Evolutionary conservation across 2,113 vertebrate species (phyloP), one percentile per base, ranked within the genome.

Genomic region (Pedionomus torquatus): DNA sequence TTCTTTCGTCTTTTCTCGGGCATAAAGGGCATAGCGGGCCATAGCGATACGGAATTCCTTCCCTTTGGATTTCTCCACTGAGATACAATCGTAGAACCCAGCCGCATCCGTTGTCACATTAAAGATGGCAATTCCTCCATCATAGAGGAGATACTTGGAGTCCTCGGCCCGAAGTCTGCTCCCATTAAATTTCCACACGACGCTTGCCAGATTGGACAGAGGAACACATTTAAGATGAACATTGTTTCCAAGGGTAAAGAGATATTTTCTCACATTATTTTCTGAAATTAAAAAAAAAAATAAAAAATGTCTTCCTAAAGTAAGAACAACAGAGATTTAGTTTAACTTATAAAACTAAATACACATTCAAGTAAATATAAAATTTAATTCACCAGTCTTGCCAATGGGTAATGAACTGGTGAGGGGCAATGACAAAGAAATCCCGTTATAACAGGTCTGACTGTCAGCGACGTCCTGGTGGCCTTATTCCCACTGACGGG

Each of bases 191-290:
- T 46, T 84, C 98, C 98, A 98, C 51, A 61, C 43, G 9, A 97
- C 49, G 24, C 90, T 77, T 2, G 98, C 98, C 96, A 98, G 89
- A 88, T 98, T 98, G 10, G 97, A 98, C 89, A 97, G 92, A 37
- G 96, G 93, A 35, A 76, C 92, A 75, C 98, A 98, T 2, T 71
- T 78, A 61, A 98, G 96, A 57, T 80, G 90, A 60, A 97, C 80
- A 66, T 97, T 98, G 97, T 97, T 97, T 33, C 95, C 98, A 26
- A 93, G 91, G 43, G 93, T 66, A 17, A 98, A 95, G 18, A 44
- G 69, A 7, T 31, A 33, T 48, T 96, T 70, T 96, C 84, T 75
- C 89, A 87, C 81, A 1, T 94, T 78, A 4, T 89, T 96, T 61
- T 81, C 98, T 98, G 93, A 74, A 97, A 97, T 55, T 3, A 57